These are phyloP conservation scores for Pleuronectes platessa DNA, from an alignment of 2,113 vertebrate genomes.

Conservation along the genomic window DNA sequence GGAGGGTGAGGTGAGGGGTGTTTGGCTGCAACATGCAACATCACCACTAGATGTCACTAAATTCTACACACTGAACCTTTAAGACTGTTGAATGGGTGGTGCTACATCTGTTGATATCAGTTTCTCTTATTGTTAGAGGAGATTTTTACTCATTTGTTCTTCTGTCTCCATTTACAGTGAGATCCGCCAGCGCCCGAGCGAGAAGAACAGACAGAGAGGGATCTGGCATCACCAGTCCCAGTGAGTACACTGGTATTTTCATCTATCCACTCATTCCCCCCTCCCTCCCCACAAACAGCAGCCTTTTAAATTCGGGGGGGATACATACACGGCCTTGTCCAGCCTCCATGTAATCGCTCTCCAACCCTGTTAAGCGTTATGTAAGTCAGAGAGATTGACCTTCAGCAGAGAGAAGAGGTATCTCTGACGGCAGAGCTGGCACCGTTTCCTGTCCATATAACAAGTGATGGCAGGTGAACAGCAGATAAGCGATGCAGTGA, in stretches of 20 bases:
- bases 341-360: background rate
- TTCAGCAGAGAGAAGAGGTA: background rate
- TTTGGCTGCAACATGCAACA: no score
- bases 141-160: constrained; percentile 10
- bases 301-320: no score
- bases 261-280: background rate
- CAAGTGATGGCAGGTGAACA: constrained; percentile 31
- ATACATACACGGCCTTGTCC: background rate
- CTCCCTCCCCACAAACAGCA: background rate
- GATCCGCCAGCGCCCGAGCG: constrained; percentile 70
- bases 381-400: background rate
- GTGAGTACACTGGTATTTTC: constrained; percentile 65
- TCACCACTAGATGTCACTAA: no score
- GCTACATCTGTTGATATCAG: background rate
- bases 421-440: no score
- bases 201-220: constrained; percentile 76
- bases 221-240: constrained; percentile 72
- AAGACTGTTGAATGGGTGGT: no score
- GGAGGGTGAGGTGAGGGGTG: no score
- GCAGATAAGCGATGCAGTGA: background rate
- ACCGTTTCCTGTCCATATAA: constrained; percentile 21
- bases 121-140: background rate
- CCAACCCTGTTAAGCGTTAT: background rate
- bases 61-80: no score
- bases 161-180: constrained; percentile 48